Conservation (phyloP, 2,797 vertebrate genomes). For the Gobionotothen gibberifrons region DNA sequence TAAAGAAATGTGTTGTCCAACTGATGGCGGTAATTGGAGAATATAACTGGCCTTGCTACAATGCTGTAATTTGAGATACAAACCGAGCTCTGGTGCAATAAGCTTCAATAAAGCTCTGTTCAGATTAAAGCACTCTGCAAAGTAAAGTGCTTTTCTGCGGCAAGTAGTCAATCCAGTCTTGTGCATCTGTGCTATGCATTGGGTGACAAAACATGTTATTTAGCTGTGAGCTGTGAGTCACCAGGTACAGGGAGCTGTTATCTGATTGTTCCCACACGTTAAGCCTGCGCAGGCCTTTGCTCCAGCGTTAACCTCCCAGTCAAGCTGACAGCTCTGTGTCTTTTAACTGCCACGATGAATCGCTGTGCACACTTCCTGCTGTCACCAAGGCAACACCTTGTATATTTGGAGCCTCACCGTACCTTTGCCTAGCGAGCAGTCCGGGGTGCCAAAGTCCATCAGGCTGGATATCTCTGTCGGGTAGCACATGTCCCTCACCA, state of each 20-base stretch:
- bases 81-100: conserved; percentile 29
- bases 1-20: conserved; percentile 37
- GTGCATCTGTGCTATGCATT: not conserved
- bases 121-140: conserved; percentile 39
- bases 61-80: conserved; percentile 44
- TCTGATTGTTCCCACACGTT: conserved; percentile 60
- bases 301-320: conserved; percentile 53
- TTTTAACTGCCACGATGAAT: conserved; percentile 67
- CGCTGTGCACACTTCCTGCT: conserved; percentile 58
- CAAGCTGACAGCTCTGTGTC: conserved; percentile 59
- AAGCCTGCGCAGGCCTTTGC: conserved; percentile 50
- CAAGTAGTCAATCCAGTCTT: conserved; percentile 29
- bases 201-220: conserved; percentile 42
- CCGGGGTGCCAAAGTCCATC: conserved; percentile 85
- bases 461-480: conserved; percentile 84
- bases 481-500: conserved; percentile 84
- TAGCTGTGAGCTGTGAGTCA: conserved; percentile 16
- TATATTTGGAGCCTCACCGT: conserved; percentile 39
- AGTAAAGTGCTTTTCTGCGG: conserved; percentile 34
- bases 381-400: conserved; percentile 71
- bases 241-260: conserved; percentile 43
- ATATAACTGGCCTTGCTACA: conserved; percentile 43
- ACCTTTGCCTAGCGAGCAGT: conserved; percentile 86
- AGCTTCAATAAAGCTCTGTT: conserved; percentile 35
- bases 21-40: conserved; percentile 45